Conservation (phyloP, 2,113 vertebrate genomes). For the Oncorhynchus masou region DNA sequence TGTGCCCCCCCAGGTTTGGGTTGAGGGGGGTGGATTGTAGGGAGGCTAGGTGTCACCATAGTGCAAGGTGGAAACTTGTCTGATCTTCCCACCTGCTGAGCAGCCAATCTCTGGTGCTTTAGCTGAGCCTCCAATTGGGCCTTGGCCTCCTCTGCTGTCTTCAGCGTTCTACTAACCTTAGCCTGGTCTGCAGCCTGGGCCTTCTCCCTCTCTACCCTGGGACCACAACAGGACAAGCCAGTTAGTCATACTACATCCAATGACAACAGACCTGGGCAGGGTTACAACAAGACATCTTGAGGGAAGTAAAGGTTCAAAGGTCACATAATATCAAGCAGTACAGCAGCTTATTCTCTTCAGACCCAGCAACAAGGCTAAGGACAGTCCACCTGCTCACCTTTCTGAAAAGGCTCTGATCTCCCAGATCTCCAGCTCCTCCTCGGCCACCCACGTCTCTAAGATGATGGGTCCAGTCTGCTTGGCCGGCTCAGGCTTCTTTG, state of each 20-base stretch:
- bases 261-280: conserved; percentile 66
- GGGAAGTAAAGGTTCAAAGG: too few relatives aligned
- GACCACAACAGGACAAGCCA: conserved; percentile 12
- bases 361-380: too few relatives aligned
- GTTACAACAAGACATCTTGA: too few relatives aligned
- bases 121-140: conserved; percentile 86
- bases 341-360: too few relatives aligned
- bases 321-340: too few relatives aligned
- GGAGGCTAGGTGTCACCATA: not conserved
- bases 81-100: conserved; percentile 79
- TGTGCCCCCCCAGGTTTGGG: too few relatives aligned
- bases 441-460: conserved; percentile 96
- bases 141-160: conserved; percentile 82
- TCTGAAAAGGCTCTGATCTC: conserved; percentile 98
- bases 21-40: conserved; percentile 1
- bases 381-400: conserved; percentile 72
- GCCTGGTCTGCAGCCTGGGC: conserved; percentile 92
- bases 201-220: conserved; percentile 98
- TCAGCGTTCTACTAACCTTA: conserved; percentile 87
- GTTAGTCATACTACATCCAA: not conserved
- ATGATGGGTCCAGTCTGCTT: conserved; percentile 97
- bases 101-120: conserved; percentile 85
- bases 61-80: conserved; percentile 2
- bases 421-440: conserved; percentile 97
- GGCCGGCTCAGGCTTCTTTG: conserved; percentile 94